Evolutionary conservation across 2,888 invertebrate genomes (phyloP), one percentile per base, ranked within the genome.

Genomic region (Globia sparganii): DNA sequence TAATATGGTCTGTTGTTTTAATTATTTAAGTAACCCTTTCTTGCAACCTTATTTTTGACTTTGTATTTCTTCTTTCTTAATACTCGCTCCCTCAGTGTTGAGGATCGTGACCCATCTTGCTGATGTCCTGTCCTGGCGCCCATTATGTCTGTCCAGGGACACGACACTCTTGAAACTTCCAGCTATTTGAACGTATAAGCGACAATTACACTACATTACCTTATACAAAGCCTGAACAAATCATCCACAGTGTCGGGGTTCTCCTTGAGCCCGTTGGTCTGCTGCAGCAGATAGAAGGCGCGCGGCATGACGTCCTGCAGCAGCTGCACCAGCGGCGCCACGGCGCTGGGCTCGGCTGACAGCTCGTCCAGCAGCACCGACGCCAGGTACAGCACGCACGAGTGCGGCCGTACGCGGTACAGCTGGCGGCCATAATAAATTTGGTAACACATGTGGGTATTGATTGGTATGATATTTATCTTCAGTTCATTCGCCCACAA

Each of bases 191-290:
- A 15, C 8, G 28, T 61, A 21, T 28, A 61, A 11, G 11, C 31
- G 21, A 21, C 4, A 61, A 4, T 21, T 21, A 21, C 4, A 11
- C 11, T 34, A 61, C 13, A 25, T 25, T 25, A 62, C 95, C 98
- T 97, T 70, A 98, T 97, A 89, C 98, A 98, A 56, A 99, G 96
- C 69, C 99, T 97, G 95, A 99, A 99, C 86, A 99, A 98, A 93
- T 99, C 99, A 92, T 99, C 99, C 0, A 99, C 99, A 0, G 99
- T 99, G 91, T 99, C 99, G 0, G 99, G 99, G 96, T 99, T 98
- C 93, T 99, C 98, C 79, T 98, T 97, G 65, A 99, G 96, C 0
- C 99, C 99, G 90, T 98, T 97, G 79, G 97, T 97, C 88, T 97
- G 97, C 93, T 98, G 98, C 84, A 99, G 97, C 91, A 99, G 96